phyloP scores from a whole-genome alignment of 2,797 vertebrate genomes.

The Pangasius djambal region DNA sequence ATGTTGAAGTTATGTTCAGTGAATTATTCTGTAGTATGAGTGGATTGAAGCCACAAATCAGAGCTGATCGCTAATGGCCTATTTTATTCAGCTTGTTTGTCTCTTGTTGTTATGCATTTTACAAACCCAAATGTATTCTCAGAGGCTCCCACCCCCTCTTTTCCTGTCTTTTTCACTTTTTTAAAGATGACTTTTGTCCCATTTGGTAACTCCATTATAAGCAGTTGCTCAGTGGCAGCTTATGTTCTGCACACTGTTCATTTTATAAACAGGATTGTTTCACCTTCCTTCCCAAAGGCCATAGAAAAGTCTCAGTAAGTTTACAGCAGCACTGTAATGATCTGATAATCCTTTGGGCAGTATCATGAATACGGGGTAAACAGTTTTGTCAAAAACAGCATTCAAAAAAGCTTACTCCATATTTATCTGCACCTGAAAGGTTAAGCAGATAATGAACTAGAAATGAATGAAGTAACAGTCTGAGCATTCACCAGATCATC shows the following conservation, averaged over 20 bases:
- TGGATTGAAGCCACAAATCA: neutral
- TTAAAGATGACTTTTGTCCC: conserved; percentile 21
- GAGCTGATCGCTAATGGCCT: neutral
- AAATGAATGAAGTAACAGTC: neutral
- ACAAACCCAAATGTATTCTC: neutral
- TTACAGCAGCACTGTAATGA: neutral
- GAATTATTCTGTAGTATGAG: neutral
- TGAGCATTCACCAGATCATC: neutral
- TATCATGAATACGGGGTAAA: conserved; percentile 1
- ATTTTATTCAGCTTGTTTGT: neutral
- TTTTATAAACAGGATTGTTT: conserved; percentile 22
- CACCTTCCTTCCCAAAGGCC: neutral
- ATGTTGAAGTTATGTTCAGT: neutral
- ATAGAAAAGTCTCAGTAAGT: neutral
- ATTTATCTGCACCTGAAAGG: neutral
- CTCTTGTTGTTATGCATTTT: neutral
- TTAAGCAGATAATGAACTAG: neutral
- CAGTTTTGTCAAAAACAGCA: neutral
- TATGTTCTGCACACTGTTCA: conserved; percentile 30
- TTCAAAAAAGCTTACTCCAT: neutral
- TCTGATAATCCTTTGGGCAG: neutral
- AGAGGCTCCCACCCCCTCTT: neutral
- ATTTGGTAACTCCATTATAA: conserved; percentile 28
- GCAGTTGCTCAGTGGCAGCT: conserved; percentile 1
- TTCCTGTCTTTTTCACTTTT: neutral